phyloP scores from a whole-genome alignment of 2,797 vertebrate species.

The Sebastes melanostomus region DNA sequence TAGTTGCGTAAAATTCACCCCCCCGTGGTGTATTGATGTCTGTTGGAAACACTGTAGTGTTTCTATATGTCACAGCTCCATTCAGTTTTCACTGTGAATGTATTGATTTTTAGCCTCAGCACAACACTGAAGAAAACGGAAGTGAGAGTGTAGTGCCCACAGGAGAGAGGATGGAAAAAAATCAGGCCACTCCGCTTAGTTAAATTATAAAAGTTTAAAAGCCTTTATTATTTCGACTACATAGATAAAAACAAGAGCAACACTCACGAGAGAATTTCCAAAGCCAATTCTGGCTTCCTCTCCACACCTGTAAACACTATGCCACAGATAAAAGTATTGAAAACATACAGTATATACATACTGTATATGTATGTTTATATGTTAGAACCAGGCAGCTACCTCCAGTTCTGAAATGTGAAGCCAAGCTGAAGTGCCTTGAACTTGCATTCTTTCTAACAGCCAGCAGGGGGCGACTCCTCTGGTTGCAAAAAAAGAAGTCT shows the following conservation, averaged over 20 bases:
- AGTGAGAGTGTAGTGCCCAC: neutral
- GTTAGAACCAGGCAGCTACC: neutral
- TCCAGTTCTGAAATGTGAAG: too few relatives aligned
- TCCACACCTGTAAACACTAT: neutral
- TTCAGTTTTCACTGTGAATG: neutral
- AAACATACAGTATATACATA: neutral
- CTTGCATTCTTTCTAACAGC: neutral
- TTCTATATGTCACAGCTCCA: neutral
- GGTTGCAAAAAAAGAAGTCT: neutral
- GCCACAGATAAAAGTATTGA: neutral
- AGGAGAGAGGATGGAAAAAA: neutral
- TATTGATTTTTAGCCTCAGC: constrained; percentile 9
- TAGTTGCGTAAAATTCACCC: neutral
- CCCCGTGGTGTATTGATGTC: neutral
- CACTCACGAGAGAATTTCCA: neutral
- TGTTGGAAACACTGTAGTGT: neutral
- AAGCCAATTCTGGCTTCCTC: neutral
- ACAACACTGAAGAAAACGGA: neutral
- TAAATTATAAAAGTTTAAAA: neutral
- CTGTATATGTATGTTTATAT: neutral
- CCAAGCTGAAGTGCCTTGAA: too few relatives aligned
- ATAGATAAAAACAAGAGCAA: neutral
- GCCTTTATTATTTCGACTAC: neutral
- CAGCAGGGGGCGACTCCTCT: neutral
- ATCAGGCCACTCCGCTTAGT: neutral